Conservation (phyloP, 2,888 invertebrate genomes). For the Diplolepis rosae region DNA sequence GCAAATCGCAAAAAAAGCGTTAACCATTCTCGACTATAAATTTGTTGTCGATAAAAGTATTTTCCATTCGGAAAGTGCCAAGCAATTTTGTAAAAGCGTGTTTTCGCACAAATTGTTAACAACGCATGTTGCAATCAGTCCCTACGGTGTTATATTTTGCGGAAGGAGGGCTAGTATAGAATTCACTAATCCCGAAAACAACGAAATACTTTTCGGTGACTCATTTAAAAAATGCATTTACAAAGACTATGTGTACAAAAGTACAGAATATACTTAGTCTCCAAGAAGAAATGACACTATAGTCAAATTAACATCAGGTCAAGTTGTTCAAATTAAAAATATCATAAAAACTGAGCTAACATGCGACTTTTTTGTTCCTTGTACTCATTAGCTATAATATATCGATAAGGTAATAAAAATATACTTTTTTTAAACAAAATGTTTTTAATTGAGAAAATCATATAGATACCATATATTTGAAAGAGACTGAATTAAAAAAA, state of each 20-base stretch:
- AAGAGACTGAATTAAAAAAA: too few relatives aligned
- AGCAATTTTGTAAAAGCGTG: neutral
- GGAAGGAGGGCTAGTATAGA: neutral
- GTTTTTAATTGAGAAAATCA: too few relatives aligned
- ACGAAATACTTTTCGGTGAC: neutral
- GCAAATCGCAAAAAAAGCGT: conserved; percentile 34
- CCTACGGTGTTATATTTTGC: neutral
- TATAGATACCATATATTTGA: too few relatives aligned
- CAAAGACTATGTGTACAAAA: neutral
- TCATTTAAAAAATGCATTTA: neutral
- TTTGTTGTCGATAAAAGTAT: neutral
- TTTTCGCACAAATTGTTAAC: neutral
- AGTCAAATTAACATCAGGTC: neutral
- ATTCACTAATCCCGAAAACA: neutral
- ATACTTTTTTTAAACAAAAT: too few relatives aligned
- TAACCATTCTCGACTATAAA: neutral
- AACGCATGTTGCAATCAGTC: neutral
- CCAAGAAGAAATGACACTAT: neutral
- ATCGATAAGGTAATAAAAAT: too few relatives aligned
- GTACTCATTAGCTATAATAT: too few relatives aligned
- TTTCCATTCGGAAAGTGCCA: neutral
- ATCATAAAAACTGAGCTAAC: neutral
- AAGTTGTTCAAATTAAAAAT: neutral
- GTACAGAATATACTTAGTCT: neutral
- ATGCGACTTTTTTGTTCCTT: neutral